These are phyloP conservation scores for Tetropium fuscum DNA, from an alignment of 2,888 invertebrate species.

Conservation along the genomic window DNA sequence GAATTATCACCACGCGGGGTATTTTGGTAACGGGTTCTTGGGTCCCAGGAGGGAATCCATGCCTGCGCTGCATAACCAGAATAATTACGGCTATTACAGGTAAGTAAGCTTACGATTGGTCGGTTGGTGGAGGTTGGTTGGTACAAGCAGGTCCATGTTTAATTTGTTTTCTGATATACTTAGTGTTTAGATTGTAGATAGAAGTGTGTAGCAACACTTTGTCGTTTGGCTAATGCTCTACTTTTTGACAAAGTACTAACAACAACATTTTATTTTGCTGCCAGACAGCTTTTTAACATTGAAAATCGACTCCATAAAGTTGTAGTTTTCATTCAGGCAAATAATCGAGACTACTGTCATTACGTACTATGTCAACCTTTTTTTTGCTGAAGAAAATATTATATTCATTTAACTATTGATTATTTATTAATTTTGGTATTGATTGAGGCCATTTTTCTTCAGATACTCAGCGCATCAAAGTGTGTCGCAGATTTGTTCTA, in stretches of 20 bases:
- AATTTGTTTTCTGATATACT: neutral
- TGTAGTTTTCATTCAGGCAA: too few relatives aligned
- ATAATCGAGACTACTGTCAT: too few relatives aligned
- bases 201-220: too few relatives aligned
- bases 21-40: slow-evolving; percentile 63
- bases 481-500: slow-evolving; percentile 39
- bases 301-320: too few relatives aligned
- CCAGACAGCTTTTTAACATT: neutral
- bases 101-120: slow-evolving; percentile 11
- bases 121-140: neutral
- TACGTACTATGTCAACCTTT: too few relatives aligned
- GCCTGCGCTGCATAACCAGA: slow-evolving; percentile 61
- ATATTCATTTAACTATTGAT: too few relatives aligned
- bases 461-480: too few relatives aligned
- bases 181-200: too few relatives aligned
- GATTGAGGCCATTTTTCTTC: too few relatives aligned
- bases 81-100: slow-evolving; percentile 56
- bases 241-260: neutral
- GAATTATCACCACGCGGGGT: slow-evolving; percentile 44
- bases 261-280: neutral
- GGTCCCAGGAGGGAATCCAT: slow-evolving; percentile 67
- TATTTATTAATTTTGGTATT: too few relatives aligned
- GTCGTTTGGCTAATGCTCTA: neutral
- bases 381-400: too few relatives aligned
- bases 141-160: neutral